phyloP scores from a whole-genome alignment of 2,113 vertebrate species.

The Dicentrarchus labrax region DNA sequence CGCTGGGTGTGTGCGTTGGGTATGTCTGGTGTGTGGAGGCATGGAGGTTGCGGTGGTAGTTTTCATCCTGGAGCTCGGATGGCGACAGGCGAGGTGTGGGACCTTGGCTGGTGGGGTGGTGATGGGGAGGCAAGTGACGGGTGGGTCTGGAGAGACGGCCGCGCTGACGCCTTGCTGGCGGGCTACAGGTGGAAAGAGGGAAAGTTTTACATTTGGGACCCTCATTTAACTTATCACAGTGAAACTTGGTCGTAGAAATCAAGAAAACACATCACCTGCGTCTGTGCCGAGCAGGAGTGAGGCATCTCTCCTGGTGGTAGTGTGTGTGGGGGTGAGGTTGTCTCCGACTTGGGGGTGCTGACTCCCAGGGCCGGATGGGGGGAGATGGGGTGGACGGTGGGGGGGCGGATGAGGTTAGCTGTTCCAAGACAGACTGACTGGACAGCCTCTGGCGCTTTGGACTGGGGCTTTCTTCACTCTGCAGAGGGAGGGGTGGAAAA shows the following conservation, averaged over 20 bases:
- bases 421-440: conserved; percentile 93
- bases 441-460: conserved; percentile 97
- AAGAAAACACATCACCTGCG: conserved; percentile 86
- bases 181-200: conserved; percentile 78
- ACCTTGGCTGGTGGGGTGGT: conserved; percentile 78
- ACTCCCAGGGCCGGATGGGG: conserved; percentile 98
- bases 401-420: conserved; percentile 88
- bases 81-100: conserved; percentile 63
- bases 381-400: conserved; percentile 94
- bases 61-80: conserved; percentile 91
- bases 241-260: neutral
- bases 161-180: conserved; percentile 94
- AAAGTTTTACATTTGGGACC: neutral
- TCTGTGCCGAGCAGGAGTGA: conserved; percentile 94
- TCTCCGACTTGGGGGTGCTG: conserved; percentile 91
- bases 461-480: conserved; percentile 97
- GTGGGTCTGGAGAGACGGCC: conserved; percentile 92
- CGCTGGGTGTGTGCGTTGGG: conserved; percentile 77
- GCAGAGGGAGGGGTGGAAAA: conserved; percentile 20
- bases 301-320: conserved; percentile 95
- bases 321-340: conserved; percentile 90
- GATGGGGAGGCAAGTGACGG: conserved; percentile 89
- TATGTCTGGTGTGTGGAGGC: conserved; percentile 74
- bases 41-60: conserved; percentile 85
- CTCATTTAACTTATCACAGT: neutral